Evolutionary conservation across 2,888 invertebrate genomes (phyloP), one percentile per base, ranked within the genome.

Genomic region (Thymelicus acteon): DNA sequence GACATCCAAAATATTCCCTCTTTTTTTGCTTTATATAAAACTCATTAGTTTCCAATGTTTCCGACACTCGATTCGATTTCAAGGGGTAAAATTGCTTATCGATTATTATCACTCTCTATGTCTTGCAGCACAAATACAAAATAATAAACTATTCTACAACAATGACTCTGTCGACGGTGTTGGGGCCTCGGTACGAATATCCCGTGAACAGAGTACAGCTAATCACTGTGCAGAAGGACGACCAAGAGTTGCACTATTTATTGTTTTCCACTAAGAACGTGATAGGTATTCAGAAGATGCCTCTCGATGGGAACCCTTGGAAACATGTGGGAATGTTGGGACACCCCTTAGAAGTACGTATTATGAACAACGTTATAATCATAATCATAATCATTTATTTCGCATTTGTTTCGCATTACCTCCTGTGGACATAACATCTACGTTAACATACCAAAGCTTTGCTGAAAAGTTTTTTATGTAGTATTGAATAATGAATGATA

Each of bases 291-390:
- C 96, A 96, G 82, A 94, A 95, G 73, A 80, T 96, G 80, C 96
- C 97, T 0, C 85, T 96, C 0, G 96, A 96, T 81, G 97, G 97
- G 0, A 97, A 97, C 84, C 97, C 97, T 6, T 96, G 95, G 90
- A 95, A 94, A 78, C 95, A 94, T 75, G 89, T 95, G 0, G 95
- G 94, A 0, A 82, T 96, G 72, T 88, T 96, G 37, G 97, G 95
- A 4, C 96, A 97, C 85, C 96, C 96, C 0, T 81, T 85, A 65
- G 94, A 95, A 88, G 96, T 96, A 81, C 58, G 31, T 62, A n/a
- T 39, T 24, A 10, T 24, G 24, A 39, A 44, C 12, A 31, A 31
- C 31, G 31, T 31, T 31, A 19, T n/a, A n/a, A n/a, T 24, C 24
- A 24, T 24, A 24, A 24, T 24, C 24, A 24, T 24, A 24, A 3